Evolutionary conservation across 2,888 invertebrate genomes (phyloP).

Genomic region (Lithosia quadra): DNA sequence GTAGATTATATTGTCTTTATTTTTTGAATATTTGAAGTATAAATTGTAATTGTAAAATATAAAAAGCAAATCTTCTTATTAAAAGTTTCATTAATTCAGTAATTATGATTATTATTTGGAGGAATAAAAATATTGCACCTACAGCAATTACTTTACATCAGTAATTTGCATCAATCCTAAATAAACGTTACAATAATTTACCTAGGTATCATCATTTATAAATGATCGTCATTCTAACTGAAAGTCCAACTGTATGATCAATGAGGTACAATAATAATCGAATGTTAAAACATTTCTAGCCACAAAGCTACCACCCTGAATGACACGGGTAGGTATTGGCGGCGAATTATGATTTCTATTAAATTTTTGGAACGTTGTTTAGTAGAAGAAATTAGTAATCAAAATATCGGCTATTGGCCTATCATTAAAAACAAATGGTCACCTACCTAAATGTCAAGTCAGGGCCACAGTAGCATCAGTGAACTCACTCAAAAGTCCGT

Average conservation of each 20-base stretch:
- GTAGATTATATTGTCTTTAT: too few relatives aligned
- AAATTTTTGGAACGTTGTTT: background rate
- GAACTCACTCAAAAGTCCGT: conserved; percentile 57
- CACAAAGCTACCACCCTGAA: background rate
- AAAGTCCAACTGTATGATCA: background rate
- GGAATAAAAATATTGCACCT: background rate
- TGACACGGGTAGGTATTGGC: background rate
- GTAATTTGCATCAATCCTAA: background rate
- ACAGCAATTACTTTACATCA: background rate
- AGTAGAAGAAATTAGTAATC: background rate
- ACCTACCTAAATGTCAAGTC: conserved; percentile 58
- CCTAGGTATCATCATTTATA: background rate
- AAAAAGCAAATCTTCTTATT: background rate
- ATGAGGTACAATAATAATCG: too few relatives aligned
- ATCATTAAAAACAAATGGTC: conserved; percentile 28
- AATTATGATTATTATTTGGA: too few relatives aligned
- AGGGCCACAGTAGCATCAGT: conserved; percentile 54
- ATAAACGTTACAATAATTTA: background rate
- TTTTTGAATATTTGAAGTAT: too few relatives aligned
- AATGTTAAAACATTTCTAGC: background rate
- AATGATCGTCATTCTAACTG: background rate
- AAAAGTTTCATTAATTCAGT: too few relatives aligned
- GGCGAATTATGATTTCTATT: background rate
- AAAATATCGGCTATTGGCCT: conserved; percentile 17
- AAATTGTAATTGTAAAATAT: background rate